These are phyloP conservation scores for Sepioteuthis lessoniana DNA, from an alignment of 2,888 invertebrate species.

Conservation along the genomic window DNA sequence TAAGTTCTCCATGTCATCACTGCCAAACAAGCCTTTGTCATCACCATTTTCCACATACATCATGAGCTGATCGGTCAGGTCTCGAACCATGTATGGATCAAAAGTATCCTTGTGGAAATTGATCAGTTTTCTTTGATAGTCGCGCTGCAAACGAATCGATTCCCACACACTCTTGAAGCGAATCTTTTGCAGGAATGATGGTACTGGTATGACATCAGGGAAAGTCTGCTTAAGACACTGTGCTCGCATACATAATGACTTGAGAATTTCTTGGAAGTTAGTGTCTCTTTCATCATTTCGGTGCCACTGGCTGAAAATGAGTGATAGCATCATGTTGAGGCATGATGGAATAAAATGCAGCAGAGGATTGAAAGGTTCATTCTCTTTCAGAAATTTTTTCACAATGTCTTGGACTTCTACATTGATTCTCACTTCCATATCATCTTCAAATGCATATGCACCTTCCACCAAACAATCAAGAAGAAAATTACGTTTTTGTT, in stretches of 20 bases:
- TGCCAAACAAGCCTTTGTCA: constrained; percentile 60
- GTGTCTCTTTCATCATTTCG: constrained; percentile 56
- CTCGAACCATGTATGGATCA: constrained; percentile 60
- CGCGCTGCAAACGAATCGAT: constrained; percentile 56
- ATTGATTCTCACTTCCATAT: constrained; percentile 59
- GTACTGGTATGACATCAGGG: constrained; percentile 43
- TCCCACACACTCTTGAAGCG: constrained; percentile 54
- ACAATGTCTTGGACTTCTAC: constrained; percentile 59
- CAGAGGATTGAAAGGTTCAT: constrained; percentile 57
- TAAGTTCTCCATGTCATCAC: constrained; percentile 62
- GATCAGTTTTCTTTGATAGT: constrained; percentile 60
- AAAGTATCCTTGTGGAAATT: constrained; percentile 69
- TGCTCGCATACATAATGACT: constrained; percentile 57
- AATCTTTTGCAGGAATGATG: constrained; percentile 49
- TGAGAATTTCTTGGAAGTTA: constrained; percentile 59
- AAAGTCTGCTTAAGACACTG: constrained; percentile 47
- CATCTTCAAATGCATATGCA: constrained; percentile 54
- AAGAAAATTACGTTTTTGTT: constrained; percentile 62
- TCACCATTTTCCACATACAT: constrained; percentile 64
- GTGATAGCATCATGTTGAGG: constrained; percentile 61
- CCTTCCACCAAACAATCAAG: constrained; percentile 59
- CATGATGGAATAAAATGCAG: constrained; percentile 60
- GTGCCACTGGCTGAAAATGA: constrained; percentile 64
- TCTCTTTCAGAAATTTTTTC: constrained; percentile 56
- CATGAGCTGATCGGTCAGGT: constrained; percentile 65